Percentiles rank a stretch among this genome's conserved stretches.
Evolutionary conservation across 1,140 invertebrate species (phyloP).

Genomic region (Eupristina koningsbergeri): DNA sequence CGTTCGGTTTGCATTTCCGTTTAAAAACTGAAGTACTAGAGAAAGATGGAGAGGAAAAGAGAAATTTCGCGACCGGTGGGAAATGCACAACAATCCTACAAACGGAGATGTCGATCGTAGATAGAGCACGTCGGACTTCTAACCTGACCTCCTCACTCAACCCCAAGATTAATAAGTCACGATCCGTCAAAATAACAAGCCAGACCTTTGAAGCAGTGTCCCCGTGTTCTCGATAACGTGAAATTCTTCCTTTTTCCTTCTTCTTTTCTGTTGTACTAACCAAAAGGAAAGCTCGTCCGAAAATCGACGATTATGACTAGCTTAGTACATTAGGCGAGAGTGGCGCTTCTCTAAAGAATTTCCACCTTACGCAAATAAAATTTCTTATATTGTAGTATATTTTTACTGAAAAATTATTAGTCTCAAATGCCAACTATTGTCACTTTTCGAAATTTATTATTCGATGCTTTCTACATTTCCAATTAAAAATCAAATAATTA

Average conservation of each 20-base stretch:
- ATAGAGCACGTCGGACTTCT: constrained; percentile 29
- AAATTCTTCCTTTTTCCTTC: background rate
- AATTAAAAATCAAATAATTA: background rate
- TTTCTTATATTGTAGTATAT: background rate
- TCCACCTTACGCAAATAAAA: background rate
- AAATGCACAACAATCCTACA: too few species aligned
- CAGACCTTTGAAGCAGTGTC: background rate
- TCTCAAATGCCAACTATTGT: background rate
- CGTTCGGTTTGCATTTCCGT: constrained; percentile 18
- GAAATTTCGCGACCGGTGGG: background rate
- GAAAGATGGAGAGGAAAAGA: background rate
- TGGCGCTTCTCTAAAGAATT: background rate
- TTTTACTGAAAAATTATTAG: background rate
- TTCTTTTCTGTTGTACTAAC: background rate
- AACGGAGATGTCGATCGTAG: background rate
- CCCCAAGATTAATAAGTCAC: constrained; percentile 2
- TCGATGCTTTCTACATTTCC: background rate
- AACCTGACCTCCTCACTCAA: constrained; percentile 1
- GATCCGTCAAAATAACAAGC: constrained; percentile 19
- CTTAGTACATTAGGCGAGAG: background rate
- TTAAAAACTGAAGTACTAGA: background rate
- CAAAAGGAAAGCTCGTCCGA: background rate
- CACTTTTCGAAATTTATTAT: background rate
- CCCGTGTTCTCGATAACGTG: background rate
- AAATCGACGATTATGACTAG: background rate